Base-by-base conservation (phyloP, 2,113 vertebrate genomes). In the Gymnocephalus cernua region DNA sequence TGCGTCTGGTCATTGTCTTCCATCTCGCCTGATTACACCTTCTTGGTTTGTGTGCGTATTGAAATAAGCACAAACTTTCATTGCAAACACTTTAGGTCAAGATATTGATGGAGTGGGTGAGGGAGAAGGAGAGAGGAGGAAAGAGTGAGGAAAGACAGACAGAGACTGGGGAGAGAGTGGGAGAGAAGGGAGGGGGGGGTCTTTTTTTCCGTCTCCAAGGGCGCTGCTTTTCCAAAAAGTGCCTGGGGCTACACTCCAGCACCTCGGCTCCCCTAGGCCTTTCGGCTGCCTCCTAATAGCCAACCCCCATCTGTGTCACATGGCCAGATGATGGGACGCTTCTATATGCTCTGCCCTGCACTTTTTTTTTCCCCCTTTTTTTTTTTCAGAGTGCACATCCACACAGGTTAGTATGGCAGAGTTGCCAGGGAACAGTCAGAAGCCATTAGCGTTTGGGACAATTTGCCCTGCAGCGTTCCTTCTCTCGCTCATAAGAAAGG, bases 371-470 rank as follows among this genome's bases (percentile, higher is more conserved):
- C 62, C 57, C 78, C 81, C 85, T 76, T 80, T 88, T 91, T 84
- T 74, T 89, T 90, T 84, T 89, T 77, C 95, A 95, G 96, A 96
- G 96, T 96, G 96, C 95, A 96, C 96, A 97, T 98, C 96, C 93
- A 96, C 96, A 95, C 97, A 98, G 97, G 97, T 99, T 99, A 97
- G 96, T 98, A 97, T 97, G 96, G 96, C 95, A 91, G 96, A 97
- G 97, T 99, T 99, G 98, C 98, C 97, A 98, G 96, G 97, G 97
- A 99, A 98, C 97, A 99, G 98, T 99, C 98, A 99, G 96, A 99
- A 99, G 96, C 97, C 97, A 99, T 99, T 99, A 99, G 96, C 96
- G 97, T 97, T 98, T 97, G 97, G 96, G 97, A 98, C 97, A 97
- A 97, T 98, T 98, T 99, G 97, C 97, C 98, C 98, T 96, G 96